Evolutionary conservation across 2,797 vertebrate species (phyloP), one percentile per base, ranked within the genome.

Genomic region (Lepilemur ruficaudatus): DNA sequence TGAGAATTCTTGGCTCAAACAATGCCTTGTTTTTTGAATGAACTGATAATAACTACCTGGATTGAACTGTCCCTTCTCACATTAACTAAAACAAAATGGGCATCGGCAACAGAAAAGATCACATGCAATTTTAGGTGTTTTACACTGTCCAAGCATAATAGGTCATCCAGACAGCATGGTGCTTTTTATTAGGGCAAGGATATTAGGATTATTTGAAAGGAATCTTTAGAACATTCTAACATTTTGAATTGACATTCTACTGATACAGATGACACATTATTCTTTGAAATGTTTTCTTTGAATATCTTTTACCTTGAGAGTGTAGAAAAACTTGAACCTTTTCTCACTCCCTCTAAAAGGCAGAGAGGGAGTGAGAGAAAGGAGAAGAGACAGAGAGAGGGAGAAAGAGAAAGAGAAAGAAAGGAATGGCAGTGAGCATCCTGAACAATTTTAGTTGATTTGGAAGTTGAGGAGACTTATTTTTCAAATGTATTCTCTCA

Each of bases 401-500:
- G 8, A 15, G 18, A 35, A 0, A 32, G 28, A 52, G 46, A 18
- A 32, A 55, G 46, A 38, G 55, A 32, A 35, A 67, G 46, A 52
- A 13, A 17, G 48, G 32, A 23, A 48, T 5, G 46, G 50, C 89
- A 93, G 14, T 13, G 28, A 91, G 86, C 87, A 94, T 93, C 94
- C 84, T 1, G 50, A 87, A 80, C 50, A 85, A 76, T 89, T 97
- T 96, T 95, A 88, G 89, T 90, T 95, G 89, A 86, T 95, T 97
- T 20, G 32, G 92, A 97, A 96, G 94, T 95, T 28, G 78, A 95
- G 81, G 90, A 91, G 91, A 94, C 94, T 97, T 95, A 91, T 96
- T 96, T 97, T 97, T 97, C 95, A 96, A 97, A 97, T 91, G 93
- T 59, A 91, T 95, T 96, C 85, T 91, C 88, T 96, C 85, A 57